phyloP scores from a whole-genome alignment of 2,888 invertebrate species.

The Drosophila stalkeri region DNA sequence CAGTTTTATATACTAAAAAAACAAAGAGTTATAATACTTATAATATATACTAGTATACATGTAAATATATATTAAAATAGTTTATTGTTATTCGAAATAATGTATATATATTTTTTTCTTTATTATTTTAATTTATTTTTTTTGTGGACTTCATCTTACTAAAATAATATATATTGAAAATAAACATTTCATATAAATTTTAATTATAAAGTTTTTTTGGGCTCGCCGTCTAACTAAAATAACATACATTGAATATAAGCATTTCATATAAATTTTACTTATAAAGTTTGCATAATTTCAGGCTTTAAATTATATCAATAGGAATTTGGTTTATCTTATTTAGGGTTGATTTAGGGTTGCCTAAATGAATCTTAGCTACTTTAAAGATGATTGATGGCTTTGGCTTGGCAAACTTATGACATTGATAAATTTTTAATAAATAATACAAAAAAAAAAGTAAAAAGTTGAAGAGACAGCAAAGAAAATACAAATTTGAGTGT shows the following conservation, averaged over 20 bases:
- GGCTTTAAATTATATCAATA: neutral
- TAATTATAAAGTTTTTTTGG: neutral
- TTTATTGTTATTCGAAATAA: too few relatives aligned
- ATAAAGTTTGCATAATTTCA: neutral
- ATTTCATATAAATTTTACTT: neutral
- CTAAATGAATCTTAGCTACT: slow-evolving; percentile 24
- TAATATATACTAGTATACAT: neutral
- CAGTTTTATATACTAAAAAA: neutral
- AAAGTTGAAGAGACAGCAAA: neutral
- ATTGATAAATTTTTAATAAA: slow-evolving; percentile 80
- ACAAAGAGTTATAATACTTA: too few relatives aligned
- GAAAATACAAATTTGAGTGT: neutral
- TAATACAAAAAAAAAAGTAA: slow-evolving; percentile 36
- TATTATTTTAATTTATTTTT: too few relatives aligned
- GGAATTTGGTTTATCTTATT: neutral
- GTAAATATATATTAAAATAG: too few relatives aligned
- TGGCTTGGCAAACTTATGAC: slow-evolving; percentile 65
- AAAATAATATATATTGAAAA: neutral
- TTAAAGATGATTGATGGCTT: slow-evolving; percentile 52
- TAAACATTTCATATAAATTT: neutral
- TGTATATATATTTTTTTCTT: too few relatives aligned
- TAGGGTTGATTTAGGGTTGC: neutral
- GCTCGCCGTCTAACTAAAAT: too few relatives aligned
- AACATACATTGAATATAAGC: too few relatives aligned
- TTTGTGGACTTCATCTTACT: too few relatives aligned